Conservation (phyloP, 92 coral and sea anemone species). For the Porites divaricata region DNA sequence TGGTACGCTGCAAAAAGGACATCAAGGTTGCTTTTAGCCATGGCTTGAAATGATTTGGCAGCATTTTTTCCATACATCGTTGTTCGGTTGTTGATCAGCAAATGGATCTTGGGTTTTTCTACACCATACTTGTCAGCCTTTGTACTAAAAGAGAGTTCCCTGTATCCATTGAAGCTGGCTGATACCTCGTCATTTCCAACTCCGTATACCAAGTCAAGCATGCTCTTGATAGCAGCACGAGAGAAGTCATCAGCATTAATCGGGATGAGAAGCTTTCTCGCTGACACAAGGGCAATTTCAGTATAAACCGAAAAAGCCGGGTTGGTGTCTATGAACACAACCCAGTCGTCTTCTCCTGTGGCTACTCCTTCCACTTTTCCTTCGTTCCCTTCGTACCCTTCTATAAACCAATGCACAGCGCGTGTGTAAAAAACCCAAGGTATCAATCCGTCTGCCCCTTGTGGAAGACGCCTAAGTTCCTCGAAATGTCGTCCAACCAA, state of each 20-base stretch:
- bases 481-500: constrained; percentile 26
- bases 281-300: constrained; percentile 36
- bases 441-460: not conserved
- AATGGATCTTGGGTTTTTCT: constrained; percentile 13
- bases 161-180: not conserved
- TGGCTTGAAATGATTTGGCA: too few relatives aligned
- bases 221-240: not conserved
- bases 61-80: not conserved
- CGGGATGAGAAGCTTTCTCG: constrained; percentile 23
- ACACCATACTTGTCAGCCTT: not conserved
- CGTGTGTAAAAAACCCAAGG: constrained; percentile 7
- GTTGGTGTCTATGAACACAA: constrained; percentile 41
- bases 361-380: not conserved
- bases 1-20: not conserved
- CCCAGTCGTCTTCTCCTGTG: not conserved
- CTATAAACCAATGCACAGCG: constrained; percentile 5
- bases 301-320: constrained; percentile 33
- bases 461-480: not conserved
- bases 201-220: constrained; percentile 29
- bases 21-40: not conserved
- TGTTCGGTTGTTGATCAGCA: constrained; percentile 27
- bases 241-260: constrained; percentile 36
- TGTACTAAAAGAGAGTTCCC: not conserved
- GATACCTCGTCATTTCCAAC: not conserved
- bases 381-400: constrained; percentile 18